phyloP scores from a whole-genome alignment of 2,888 invertebrate genomes.

The Platypus cylindrus region DNA sequence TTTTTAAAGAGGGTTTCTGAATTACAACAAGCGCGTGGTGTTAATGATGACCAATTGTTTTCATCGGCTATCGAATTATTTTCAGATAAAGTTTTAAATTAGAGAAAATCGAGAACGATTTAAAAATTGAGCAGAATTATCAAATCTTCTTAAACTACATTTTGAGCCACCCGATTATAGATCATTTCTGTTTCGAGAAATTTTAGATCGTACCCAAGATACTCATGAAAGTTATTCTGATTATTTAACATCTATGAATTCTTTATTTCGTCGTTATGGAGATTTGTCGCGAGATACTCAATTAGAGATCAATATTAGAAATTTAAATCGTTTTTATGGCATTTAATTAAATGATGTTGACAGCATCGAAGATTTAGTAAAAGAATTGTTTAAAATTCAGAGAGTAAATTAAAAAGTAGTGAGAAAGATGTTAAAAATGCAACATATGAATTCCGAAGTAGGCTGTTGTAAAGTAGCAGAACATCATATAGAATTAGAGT shows the following conservation, averaged over 20 bases:
- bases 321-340: constrained; percentile 5
- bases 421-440: too few relatives aligned
- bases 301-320: constrained; percentile 4
- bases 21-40: constrained; percentile 1
- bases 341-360: constrained; percentile 1
- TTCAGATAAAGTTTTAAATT: constrained; percentile 2
- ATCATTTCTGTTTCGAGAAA: constrained; percentile 4
- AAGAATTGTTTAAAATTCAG: constrained; percentile 1
- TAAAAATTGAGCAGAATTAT: constrained; percentile 1
- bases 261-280: constrained; percentile 2
- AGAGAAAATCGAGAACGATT: constrained; percentile 3
- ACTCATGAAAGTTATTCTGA: constrained; percentile 2
- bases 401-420: too few relatives aligned
- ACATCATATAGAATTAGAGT: constrained; percentile 7
- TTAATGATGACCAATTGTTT: constrained; percentile 5
- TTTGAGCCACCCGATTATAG: constrained; percentile 6
- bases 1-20: constrained; percentile 6
- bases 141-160: constrained; percentile 1
- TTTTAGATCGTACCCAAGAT: constrained; percentile 7
- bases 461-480: constrained; percentile 7
- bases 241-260: constrained; percentile 4
- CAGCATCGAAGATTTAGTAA: constrained; percentile 1
- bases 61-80: constrained; percentile 6
- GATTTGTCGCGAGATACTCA: constrained; percentile 1
- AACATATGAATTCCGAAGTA: constrained; percentile 5